Evolutionary conservation across 2,113 vertebrate genomes (phyloP).

Genomic region (Andinoacara biseriatus): DNA sequence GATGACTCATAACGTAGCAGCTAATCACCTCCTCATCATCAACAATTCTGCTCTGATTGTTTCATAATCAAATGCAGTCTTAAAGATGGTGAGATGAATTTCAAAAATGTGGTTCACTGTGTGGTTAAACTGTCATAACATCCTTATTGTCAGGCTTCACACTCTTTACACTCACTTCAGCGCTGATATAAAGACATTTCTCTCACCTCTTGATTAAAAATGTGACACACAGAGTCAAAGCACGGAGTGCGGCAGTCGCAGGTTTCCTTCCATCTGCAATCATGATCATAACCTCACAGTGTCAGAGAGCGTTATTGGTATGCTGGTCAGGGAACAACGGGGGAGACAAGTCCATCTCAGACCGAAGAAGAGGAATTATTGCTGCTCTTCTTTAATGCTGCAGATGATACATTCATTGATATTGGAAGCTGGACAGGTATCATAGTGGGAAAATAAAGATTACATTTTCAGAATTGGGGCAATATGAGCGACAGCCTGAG

Average conservation of each 20-base stretch:
- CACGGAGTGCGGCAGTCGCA: not conserved
- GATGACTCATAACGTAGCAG: not conserved
- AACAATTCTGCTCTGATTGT: not conserved
- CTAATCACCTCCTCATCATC: not conserved
- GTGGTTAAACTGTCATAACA: conserved; percentile 13
- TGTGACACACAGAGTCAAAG: conserved; percentile 29
- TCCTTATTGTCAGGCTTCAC: not conserved
- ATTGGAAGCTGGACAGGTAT: not conserved
- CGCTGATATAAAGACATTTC: conserved; percentile 4
- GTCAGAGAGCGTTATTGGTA: conserved; percentile 31
- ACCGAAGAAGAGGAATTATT: conserved; percentile 36
- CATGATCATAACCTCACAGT: not conserved
- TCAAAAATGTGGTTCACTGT: not conserved
- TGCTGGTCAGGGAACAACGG: conserved; percentile 21
- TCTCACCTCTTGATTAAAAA: conserved; percentile 29
- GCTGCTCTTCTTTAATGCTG: conserved; percentile 18
- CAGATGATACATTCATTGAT: conserved; percentile 15
- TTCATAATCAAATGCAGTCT: not conserved
- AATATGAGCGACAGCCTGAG: not conserved
- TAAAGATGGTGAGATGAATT: not conserved
- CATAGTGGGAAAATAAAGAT: not conserved
- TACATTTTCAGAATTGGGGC: not conserved
- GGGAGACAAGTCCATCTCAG: conserved; percentile 39
- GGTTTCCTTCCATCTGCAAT: conserved; percentile 16
- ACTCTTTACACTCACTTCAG: not conserved